These are phyloP conservation scores for Hexactinellida sp. DNA, from an alignment of 37 sponge, comb jelly and placozoan species.

Conservation along the genomic window DNA sequence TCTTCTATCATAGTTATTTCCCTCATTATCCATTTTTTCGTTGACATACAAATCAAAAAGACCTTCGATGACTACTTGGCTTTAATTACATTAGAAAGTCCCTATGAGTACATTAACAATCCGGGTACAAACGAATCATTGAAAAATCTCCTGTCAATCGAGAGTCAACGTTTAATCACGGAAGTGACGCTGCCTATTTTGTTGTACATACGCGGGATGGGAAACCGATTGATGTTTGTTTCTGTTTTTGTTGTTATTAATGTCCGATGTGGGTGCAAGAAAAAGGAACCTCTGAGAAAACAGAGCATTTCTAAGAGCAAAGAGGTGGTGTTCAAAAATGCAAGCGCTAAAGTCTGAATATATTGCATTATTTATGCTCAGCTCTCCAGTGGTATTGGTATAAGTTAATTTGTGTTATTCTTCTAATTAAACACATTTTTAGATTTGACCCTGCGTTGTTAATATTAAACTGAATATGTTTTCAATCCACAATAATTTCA, in stretches of 20 bases:
- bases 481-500: too few relatives aligned
- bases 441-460: too few relatives aligned
- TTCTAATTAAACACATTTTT: too few relatives aligned
- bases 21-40: not conserved
- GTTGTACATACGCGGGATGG: not conserved
- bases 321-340: not conserved
- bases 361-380: too few relatives aligned
- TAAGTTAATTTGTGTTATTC: too few relatives aligned
- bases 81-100: not conserved
- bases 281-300: not conserved
- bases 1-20: not conserved
- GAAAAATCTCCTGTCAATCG: not conserved
- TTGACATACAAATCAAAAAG: not conserved
- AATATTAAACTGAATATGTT: too few relatives aligned
- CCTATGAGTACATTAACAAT: not conserved
- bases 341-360: not conserved
- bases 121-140: not conserved
- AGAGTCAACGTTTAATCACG: not conserved
- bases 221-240: not conserved
- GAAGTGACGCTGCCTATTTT: not conserved
- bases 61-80: not conserved
- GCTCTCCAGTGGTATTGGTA: too few relatives aligned
- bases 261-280: not conserved
- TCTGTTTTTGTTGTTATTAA: not conserved
- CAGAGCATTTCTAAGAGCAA: not conserved